phyloP scores from a whole-genome alignment of 2,113 vertebrate genomes.

The Collichthys lucidus region DNA sequence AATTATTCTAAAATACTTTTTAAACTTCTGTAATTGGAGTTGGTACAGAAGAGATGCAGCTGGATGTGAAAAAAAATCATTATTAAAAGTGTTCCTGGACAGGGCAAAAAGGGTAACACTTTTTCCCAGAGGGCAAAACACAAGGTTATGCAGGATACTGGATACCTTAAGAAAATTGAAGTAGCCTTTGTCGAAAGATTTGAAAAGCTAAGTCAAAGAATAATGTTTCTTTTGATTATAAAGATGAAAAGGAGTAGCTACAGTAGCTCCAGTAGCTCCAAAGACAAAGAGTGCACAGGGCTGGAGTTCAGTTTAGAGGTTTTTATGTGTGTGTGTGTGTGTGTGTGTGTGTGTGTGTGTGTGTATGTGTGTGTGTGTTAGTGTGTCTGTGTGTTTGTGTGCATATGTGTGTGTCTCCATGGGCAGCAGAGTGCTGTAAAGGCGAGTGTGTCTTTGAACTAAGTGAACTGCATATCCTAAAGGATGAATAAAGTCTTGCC shows the following conservation, averaged over 20 bases:
- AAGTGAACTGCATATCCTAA: conserved; percentile 18
- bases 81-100: conserved; percentile 7
- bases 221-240: conserved; percentile 63
- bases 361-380: background rate
- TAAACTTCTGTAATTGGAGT: background rate
- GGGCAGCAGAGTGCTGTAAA: conserved; percentile 21
- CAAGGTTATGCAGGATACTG: conserved; percentile 14
- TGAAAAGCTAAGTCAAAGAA: conserved; percentile 60
- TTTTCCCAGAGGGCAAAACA: conserved; percentile 27
- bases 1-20: background rate
- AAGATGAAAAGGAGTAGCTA: conserved; percentile 53
- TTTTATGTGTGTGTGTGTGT: conserved; percentile 9
- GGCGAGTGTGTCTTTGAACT: conserved; percentile 47
- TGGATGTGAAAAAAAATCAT: conserved; percentile 18
- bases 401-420: background rate
- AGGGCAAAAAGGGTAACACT: conserved; percentile 10
- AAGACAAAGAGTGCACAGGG: conserved; percentile 29
- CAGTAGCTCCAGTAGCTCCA: conserved; percentile 32
- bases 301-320: conserved; percentile 24
- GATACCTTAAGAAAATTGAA: conserved; percentile 27
- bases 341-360: background rate
- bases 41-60: background rate
- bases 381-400: background rate
- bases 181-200: conserved; percentile 39
- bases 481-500: background rate